Percentiles rank a stretch among this genome's conserved stretches.
Conservation (phyloP, 23 tunicate genomes). For the Styela plicata region DNA sequence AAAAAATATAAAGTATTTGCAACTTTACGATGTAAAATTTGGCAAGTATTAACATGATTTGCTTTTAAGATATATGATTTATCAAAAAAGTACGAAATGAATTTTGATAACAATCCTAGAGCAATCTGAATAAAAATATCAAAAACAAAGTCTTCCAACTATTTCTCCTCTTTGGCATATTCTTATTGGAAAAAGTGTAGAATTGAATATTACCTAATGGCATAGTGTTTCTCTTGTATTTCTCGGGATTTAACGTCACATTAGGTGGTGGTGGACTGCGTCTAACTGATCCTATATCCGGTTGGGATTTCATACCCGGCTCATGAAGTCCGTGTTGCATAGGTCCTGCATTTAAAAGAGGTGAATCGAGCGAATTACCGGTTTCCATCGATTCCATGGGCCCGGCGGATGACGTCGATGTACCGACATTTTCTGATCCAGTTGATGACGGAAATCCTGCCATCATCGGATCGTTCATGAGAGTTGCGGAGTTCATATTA, state of each 20-base stretch:
- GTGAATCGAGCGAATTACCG: slow-evolving; percentile 29
- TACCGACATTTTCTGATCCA: not conserved
- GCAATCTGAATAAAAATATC: no score
- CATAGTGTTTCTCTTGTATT: slow-evolving; percentile 60
- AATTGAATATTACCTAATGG: slow-evolving; percentile 86
- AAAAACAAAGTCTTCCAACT: no score
- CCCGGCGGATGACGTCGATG: not conserved
- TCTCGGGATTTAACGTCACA: slow-evolving; percentile 83
- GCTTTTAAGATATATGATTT: no score
- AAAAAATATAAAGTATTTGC: no score
- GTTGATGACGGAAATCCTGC: slow-evolving; percentile 2
- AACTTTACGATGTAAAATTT: no score
- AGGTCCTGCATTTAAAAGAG: slow-evolving; percentile 38
- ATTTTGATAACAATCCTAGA: no score
- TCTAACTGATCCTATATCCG: slow-evolving; percentile 30
- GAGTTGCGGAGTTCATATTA: slow-evolving; percentile 3
- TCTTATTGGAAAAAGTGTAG: no score
- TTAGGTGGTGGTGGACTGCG: slow-evolving; percentile 97
- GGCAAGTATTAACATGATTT: no score
- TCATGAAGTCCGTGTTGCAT: slow-evolving; percentile 4
- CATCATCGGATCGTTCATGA: slow-evolving; percentile 26
- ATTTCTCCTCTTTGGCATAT: no score
- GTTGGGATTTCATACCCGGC: not conserved
- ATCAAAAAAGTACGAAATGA: no score
- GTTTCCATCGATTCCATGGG: slow-evolving; percentile 9